Conservation (phyloP, 2,888 invertebrate genomes). For the Ormyrus thymus region DNA sequence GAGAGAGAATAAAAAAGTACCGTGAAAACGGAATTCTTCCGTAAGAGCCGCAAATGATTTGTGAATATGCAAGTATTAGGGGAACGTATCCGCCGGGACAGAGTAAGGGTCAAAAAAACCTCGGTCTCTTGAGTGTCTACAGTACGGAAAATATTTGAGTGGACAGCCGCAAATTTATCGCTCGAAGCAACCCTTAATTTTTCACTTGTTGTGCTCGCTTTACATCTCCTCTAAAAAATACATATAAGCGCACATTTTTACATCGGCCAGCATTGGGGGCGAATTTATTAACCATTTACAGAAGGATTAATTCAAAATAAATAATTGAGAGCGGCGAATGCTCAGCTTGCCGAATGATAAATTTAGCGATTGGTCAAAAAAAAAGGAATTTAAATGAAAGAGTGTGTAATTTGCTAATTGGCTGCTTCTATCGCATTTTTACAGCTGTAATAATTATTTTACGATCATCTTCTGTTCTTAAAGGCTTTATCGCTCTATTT, state of each 20-base stretch:
- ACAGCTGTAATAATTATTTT: constrained; percentile 47
- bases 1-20: background rate
- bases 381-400: constrained; percentile 20
- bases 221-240: constrained; percentile 38
- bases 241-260: constrained; percentile 44
- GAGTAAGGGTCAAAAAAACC: constrained; percentile 71
- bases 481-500: constrained; percentile 20
- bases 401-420: constrained; percentile 42
- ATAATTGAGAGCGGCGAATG: background rate
- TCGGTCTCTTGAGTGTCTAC: constrained; percentile 71
- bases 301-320: constrained; percentile 30
- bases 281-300: constrained; percentile 46
- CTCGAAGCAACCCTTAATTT: constrained; percentile 71
- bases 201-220: constrained; percentile 61
- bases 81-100: constrained; percentile 68
- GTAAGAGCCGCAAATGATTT: constrained; percentile 68
- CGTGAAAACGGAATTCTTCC: constrained; percentile 51
- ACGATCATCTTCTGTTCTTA: constrained; percentile 26
- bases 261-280: constrained; percentile 8
- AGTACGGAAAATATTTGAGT: constrained; percentile 75
- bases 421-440: constrained; percentile 12
- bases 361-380: constrained; percentile 2
- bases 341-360: constrained; percentile 22
- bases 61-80: constrained; percentile 74
- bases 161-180: constrained; percentile 75